phyloP scores from a whole-genome alignment of 2,113 vertebrate species.

The Lamprologus tigripictilis region DNA sequence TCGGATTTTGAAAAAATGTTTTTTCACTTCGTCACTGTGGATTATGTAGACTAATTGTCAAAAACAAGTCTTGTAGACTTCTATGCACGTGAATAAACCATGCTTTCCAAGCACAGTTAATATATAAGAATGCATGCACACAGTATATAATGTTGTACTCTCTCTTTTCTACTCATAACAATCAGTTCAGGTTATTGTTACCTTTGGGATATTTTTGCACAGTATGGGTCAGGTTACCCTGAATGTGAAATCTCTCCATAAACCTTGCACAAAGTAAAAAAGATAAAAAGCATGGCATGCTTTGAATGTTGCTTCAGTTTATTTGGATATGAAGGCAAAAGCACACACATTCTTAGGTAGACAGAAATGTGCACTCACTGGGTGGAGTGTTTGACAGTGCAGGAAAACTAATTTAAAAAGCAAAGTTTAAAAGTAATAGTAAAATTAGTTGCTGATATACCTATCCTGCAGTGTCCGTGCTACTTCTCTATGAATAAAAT shows the following conservation, averaged over 20 bases:
- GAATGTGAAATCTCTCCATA: neutral
- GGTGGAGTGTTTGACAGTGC: neutral
- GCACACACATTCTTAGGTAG: neutral
- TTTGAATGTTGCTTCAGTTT: neutral
- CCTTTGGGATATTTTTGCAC: neutral
- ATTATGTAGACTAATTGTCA: neutral
- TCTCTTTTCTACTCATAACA: neutral
- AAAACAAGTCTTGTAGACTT: neutral
- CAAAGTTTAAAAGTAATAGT: neutral
- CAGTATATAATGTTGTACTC: neutral
- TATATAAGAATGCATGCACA: accelerated
- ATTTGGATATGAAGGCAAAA: neutral
- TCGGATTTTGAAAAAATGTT: accelerated
- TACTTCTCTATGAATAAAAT: neutral
- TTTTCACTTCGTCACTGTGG: neutral
- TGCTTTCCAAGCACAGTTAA: neutral
- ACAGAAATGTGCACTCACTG: neutral
- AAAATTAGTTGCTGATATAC: neutral
- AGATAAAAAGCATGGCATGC: neutral
- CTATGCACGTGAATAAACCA: neutral
- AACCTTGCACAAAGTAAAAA: neutral
- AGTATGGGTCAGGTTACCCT: neutral
- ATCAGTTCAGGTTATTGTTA: neutral
- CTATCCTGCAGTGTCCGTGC: neutral
- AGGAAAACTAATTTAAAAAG: neutral